A percentile compares a stretch with the other conserved stretches of the same genome.
phyloP scores from a whole-genome alignment of 2,888 invertebrate species.

The Heliconius cydno region DNA sequence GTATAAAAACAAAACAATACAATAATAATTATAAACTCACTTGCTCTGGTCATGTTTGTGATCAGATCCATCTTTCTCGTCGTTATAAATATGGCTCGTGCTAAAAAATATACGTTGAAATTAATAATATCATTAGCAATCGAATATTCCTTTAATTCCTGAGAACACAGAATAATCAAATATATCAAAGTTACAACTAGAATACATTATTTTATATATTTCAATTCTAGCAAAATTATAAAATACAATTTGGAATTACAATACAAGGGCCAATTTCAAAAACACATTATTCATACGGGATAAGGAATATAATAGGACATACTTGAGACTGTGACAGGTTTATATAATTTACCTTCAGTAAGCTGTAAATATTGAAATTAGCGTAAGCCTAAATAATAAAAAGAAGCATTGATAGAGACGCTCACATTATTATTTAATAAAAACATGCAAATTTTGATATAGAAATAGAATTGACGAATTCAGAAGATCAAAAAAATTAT shows the following conservation, averaged over 20 bases:
- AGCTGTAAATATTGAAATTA: slow-evolving; percentile 47
- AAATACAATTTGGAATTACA: slow-evolving; percentile 44
- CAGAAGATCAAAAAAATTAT: slow-evolving; percentile 27
- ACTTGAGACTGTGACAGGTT: slow-evolving; percentile 4
- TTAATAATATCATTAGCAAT: slow-evolving; percentile 39
- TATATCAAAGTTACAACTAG: not conserved
- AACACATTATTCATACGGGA: slow-evolving; percentile 26
- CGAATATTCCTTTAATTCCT: not conserved
- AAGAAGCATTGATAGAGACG: slow-evolving; percentile 66
- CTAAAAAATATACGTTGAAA: slow-evolving; percentile 58
- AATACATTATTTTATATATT: not conserved
- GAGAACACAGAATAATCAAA: slow-evolving; percentile 50
- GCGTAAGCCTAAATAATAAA: slow-evolving; percentile 79
- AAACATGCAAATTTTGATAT: slow-evolving; percentile 51
- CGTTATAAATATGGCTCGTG: slow-evolving; percentile 76
- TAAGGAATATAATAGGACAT: not conserved
- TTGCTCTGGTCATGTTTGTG: slow-evolving; percentile 82
- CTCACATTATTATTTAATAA: slow-evolving; percentile 51
- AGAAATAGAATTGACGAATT: slow-evolving; percentile 36
- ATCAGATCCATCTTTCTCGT: slow-evolving; percentile 80
- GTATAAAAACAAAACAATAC: not conserved
- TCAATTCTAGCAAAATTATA: slow-evolving; percentile 59
- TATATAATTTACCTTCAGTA: slow-evolving; percentile 14
- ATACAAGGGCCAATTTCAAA: slow-evolving; percentile 68
- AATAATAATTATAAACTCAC: slow-evolving; percentile 62